Evolutionary conservation across 2,888 invertebrate species (phyloP), one percentile per base, ranked within the genome.

Genomic region (Ephialtes manifestator): DNA sequence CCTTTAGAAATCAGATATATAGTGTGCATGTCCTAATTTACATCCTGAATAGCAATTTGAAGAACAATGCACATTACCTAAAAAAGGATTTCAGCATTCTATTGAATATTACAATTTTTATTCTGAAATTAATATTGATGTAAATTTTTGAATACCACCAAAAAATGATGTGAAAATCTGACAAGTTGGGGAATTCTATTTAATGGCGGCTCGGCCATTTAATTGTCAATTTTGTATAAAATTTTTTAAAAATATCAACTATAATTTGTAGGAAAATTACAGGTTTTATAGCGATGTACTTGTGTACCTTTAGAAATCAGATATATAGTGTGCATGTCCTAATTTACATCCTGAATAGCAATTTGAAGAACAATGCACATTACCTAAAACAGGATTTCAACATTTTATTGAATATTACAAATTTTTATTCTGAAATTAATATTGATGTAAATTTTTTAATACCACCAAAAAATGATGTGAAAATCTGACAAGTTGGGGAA

Each of bases 201-300:
- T 8, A 39, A 4, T 39, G 35, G 8, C 7, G 35, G 8, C 8
- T 39, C 8, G 35, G 8, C 4, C 7, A 7, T 8, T 39, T 8
- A 39, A 39, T 4, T 5, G 4, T 39, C 5, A 1, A 39, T 39
- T 39, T 8, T 39, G 7, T 8, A 8, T 7, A 39, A 39, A 39
- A 8, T n/a, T n/a, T 39, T 39, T 8, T 39, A 39, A 39, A 4
- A 39, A 39, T 39, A 39, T 39, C 35, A 39, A 39, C 8, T n/a
- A n/a, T n/a, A n/a, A n/a, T n/a, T n/a, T n/a, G n/a, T n/a, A 35
- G 67, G 53, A 78, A 84, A 84, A 84, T 84, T 77, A 74, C 51
- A 77, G 65, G 71, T 84, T 77, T 84, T 84, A 77, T 76, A 55
- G 67, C 51, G 35, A 7, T 68, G 76, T 72, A 77, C 81, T 43